Conservation (phyloP, 1,140 invertebrate species). For the Tigriopus japonicus region DNA sequence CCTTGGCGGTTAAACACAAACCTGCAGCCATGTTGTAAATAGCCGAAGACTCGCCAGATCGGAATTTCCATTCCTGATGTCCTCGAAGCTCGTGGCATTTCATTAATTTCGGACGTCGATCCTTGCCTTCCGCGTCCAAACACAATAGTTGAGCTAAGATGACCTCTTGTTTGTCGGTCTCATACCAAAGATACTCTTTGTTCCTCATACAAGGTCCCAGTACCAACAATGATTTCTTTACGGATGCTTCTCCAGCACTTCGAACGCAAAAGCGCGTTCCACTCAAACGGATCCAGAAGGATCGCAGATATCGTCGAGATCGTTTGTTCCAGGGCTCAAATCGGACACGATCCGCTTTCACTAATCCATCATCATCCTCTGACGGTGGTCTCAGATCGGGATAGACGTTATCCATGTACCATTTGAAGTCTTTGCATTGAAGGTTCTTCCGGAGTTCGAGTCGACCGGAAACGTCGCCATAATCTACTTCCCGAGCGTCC, state of each 20-base stretch:
- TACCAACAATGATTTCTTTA: constrained; percentile 48
- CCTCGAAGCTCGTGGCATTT: constrained; percentile 85
- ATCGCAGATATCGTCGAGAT: constrained; percentile 42
- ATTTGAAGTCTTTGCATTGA: constrained; percentile 53
- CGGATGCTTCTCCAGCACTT: constrained; percentile 54
- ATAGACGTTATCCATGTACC: constrained; percentile 56
- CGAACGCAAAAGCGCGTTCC: constrained; percentile 52
- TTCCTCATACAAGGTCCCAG: constrained; percentile 44
- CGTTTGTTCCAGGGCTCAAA: constrained; percentile 56
- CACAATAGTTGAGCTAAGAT: constrained; percentile 64
- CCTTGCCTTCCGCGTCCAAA: constrained; percentile 45
- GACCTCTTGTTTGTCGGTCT: constrained; percentile 65
- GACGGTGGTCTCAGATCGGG: neutral
- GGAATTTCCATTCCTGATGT: constrained; percentile 69
- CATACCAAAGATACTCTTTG: constrained; percentile 53
- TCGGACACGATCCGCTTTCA: neutral
- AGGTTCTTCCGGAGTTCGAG: constrained; percentile 45
- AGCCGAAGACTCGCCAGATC: constrained; percentile 37
- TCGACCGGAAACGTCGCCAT: constrained; percentile 51
- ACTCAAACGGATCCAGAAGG: constrained; percentile 40
- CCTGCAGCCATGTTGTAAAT: constrained; percentile 71
- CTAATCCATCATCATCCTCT: neutral
- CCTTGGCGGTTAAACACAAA: constrained; percentile 40
- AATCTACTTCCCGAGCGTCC: constrained; percentile 27
- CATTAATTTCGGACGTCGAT: constrained; percentile 39